Percentiles rank a stretch among this genome's conserved stretches.
phyloP scores from a whole-genome alignment of 2,113 vertebrate genomes.

The Chaetops frenatus region DNA sequence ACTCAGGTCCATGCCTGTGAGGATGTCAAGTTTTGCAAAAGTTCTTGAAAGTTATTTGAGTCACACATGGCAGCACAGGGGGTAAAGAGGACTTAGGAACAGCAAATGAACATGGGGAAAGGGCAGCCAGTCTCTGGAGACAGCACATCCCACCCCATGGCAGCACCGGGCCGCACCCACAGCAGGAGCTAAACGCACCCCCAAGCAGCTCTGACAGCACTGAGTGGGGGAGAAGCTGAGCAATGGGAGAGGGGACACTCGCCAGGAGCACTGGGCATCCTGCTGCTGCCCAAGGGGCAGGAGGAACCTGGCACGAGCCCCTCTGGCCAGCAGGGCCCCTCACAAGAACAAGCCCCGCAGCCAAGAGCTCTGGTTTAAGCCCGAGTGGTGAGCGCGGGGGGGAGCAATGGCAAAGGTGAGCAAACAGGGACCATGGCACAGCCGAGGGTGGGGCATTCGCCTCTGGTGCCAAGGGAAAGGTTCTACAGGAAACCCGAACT shows the following conservation, averaged over 20 bases:
- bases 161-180: not conserved
- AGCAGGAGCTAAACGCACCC: not conserved
- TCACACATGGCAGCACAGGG: not conserved
- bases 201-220: not conserved
- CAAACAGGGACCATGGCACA: constrained; percentile 29
- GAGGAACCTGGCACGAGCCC: not conserved
- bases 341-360: constrained; percentile 14
- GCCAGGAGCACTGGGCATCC: not conserved
- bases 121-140: not conserved
- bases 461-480: constrained; percentile 80
- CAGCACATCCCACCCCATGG: not conserved
- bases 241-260: not conserved
- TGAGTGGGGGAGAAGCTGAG: not conserved
- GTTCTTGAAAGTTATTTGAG: not conserved
- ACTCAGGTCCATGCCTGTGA: not conserved
- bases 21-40: not conserved
- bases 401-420: constrained; percentile 46
- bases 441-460: constrained; percentile 62
- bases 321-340: constrained; percentile 59
- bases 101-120: not conserved
- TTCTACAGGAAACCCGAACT: constrained; percentile 95
- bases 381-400: not conserved
- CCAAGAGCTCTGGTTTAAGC: constrained; percentile 23
- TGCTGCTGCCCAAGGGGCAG: not conserved
- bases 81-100: not conserved